phyloP scores from a whole-genome alignment of 2,113 vertebrate genomes.

The Chrysemys picta region DNA sequence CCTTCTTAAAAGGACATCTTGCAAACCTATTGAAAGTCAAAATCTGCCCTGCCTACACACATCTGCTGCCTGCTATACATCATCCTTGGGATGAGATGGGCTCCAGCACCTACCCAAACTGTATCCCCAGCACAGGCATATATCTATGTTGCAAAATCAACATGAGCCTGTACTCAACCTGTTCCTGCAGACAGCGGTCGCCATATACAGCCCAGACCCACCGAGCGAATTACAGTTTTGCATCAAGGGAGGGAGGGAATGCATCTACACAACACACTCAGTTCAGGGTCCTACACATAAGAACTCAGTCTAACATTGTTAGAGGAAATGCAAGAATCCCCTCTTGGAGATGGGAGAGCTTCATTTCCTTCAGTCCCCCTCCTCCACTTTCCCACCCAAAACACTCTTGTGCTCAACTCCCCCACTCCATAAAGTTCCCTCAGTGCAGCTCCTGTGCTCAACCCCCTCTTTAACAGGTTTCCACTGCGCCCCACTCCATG shows the following conservation, averaged over 20 bases:
- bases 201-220: rapidly evolving
- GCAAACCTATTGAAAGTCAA: background rate
- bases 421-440: background rate
- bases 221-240: background rate
- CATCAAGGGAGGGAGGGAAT: background rate
- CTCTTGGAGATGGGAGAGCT: background rate
- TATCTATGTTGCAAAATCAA: background rate
- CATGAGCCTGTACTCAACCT: rapidly evolving
- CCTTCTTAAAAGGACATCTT: background rate
- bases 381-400: background rate
- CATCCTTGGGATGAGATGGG: background rate
- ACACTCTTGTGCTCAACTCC: rapidly evolving
- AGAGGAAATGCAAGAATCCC: background rate
- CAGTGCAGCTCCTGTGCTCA: background rate
- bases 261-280: rapidly evolving
- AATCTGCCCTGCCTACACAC: background rate
- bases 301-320: background rate
- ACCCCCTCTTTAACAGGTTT: background rate
- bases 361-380: background rate
- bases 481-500: background rate
- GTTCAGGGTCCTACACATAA: background rate
- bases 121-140: background rate
- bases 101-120: background rate
- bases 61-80: background rate
- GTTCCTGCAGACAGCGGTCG: rapidly evolving